These are phyloP conservation scores for Cettia cetti DNA, from an alignment of 2,113 vertebrate species.

Conservation along the genomic window DNA sequence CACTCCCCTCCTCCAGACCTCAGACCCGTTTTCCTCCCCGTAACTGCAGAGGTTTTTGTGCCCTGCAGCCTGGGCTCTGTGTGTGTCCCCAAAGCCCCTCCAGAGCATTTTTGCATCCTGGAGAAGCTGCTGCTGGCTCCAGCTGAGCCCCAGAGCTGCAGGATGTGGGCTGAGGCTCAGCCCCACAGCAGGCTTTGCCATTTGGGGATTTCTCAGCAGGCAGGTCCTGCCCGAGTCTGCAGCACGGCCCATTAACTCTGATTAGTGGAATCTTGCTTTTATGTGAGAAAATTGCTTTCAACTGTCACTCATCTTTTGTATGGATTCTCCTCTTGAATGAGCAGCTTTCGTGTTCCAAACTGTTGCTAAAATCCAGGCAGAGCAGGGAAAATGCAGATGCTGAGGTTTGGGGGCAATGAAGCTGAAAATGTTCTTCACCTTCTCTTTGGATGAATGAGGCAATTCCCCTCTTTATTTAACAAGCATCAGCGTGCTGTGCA, in stretches of 20 bases:
- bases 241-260: not conserved
- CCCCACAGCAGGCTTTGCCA: not conserved
- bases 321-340: not conserved
- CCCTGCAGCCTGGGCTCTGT: not conserved
- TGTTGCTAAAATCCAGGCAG: not conserved
- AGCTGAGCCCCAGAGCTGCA: not conserved
- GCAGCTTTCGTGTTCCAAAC: not conserved
- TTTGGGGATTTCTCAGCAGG: not conserved
- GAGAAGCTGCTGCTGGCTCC: not conserved
- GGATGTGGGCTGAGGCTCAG: not conserved
- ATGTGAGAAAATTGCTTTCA: conserved; percentile 7
- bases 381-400: not conserved
- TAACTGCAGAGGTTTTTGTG: not conserved
- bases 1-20: not conserved
- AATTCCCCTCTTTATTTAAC: not conserved
- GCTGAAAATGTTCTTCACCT: not conserved
- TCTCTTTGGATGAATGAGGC: not conserved
- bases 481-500: not conserved
- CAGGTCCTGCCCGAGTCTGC: not conserved
- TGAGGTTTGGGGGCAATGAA: not conserved
- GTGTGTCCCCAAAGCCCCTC: not conserved
- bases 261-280: conserved; percentile 17
- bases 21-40: not conserved
- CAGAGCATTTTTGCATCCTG: not conserved
- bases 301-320: not conserved